Base-by-base conservation (phyloP, 2,797 vertebrate species). In the Xiphorhynchus erythropygius region DNA sequence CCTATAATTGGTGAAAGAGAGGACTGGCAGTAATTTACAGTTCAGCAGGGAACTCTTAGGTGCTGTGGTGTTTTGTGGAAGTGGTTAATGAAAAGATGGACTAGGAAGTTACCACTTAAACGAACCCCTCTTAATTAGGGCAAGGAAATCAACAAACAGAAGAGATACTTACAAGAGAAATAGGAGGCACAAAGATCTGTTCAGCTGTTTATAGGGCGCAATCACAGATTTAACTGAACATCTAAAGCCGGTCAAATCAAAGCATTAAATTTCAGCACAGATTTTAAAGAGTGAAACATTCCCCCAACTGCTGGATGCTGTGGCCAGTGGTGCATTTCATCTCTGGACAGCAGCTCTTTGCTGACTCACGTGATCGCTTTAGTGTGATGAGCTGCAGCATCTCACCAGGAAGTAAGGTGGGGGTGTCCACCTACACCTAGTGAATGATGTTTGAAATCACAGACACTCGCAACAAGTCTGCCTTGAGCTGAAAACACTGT, bases 1-100 rank as follows among this genome's bases (percentile, higher is more conserved):
- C 3, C 23, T 50, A 2, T 69, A 62, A 73, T 63, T 94, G 52
- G 37, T 53, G 63, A 60, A 84, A 81, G 69, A 76, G 67, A 76
- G 41, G 33, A 89, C 49, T 50, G 47, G 24, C 44, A 69, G 65
- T 44, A 93, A 94, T 93, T 85, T 91, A 32, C 80, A 77, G 78
- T 80, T 84, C 89, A 95, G 75, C 64, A 56, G 39, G 84, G 68
- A 93, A 64, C 37, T 74, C 53, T 74, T 59, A 49, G 37, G 46
- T 64, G 11, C 60, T 49, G 19, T 60, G 18, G n/a, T 32, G 47
- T 63, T 93, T 63, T 32, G 22, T 5, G 0, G n/a, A 25, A 84
- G 13, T 7, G 0, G 56, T 60, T 91, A 91, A 92, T 73, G 68
- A 91, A 56, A 80, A 60, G 89, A 46, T 2, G 1, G 60, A 77